Evolutionary conservation across 2,797 vertebrate species (phyloP).

Genomic region (Acanthurus tractus): DNA sequence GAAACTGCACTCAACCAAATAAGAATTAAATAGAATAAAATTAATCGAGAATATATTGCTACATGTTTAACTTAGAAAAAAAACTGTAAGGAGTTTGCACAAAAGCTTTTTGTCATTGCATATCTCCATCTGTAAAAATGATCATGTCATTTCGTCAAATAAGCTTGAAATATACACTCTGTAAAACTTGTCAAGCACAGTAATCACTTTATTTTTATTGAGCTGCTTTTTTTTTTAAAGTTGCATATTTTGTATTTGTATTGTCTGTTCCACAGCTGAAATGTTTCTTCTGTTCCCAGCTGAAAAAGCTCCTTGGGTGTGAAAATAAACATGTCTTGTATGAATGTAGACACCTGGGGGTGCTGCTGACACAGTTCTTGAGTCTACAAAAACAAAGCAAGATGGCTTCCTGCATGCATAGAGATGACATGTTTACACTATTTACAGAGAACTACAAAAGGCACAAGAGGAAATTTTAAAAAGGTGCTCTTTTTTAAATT

Average conservation of each 20-base stretch:
- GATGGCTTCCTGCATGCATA: constrained; percentile 45
- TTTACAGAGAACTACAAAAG: constrained; percentile 1
- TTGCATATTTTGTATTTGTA: constrained; percentile 5
- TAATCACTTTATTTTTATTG: constrained; percentile 24
- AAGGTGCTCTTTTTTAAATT: background rate
- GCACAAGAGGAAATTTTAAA: background rate
- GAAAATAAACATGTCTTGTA: constrained; percentile 54
- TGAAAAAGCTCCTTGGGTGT: constrained; percentile 6
- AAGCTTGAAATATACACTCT: constrained; percentile 7
- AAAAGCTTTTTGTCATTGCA: background rate
- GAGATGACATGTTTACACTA: constrained; percentile 8
- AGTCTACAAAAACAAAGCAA: constrained; percentile 23
- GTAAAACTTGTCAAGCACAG: constrained; percentile 32
- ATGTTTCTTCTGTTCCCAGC: background rate
- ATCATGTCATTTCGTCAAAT: background rate
- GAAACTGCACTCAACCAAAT: background rate
- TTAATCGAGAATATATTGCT: background rate
- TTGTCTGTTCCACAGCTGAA: background rate
- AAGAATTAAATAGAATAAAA: no score
- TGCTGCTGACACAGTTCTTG: constrained; percentile 35
- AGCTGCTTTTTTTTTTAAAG: constrained; percentile 45
- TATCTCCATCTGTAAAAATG: background rate
- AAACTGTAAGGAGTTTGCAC: background rate
- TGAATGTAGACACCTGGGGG: constrained; percentile 56
- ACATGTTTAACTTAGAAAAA: background rate